Conservation (phyloP, 2,888 invertebrate species). For the Ichneumoninae sp. region DNA sequence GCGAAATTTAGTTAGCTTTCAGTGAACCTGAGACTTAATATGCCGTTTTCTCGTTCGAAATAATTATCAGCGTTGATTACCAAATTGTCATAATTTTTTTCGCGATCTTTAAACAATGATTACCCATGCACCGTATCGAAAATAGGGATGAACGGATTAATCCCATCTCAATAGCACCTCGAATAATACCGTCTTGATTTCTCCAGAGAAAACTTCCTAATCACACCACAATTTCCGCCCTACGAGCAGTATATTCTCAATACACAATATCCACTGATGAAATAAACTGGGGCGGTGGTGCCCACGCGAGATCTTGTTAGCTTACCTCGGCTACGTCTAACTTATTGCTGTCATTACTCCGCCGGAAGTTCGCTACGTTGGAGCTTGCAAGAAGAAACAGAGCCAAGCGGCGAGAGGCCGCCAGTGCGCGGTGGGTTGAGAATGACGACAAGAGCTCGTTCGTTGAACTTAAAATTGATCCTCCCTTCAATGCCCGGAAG, state of each 20-base stretch:
- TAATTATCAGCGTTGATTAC: neutral
- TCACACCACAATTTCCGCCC: slow-evolving; percentile 20
- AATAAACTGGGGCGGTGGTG: slow-evolving; percentile 11
- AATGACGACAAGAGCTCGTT: slow-evolving; percentile 75
- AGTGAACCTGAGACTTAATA: slow-evolving; percentile 17
- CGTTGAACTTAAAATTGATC: slow-evolving; percentile 81
- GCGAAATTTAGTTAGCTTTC: slow-evolving; percentile 14
- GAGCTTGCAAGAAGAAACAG: slow-evolving; percentile 42
- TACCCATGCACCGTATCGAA: neutral
- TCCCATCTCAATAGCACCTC: neutral
- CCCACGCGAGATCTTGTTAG: slow-evolving; percentile 58
- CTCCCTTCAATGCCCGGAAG: slow-evolving; percentile 69
- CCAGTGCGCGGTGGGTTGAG: slow-evolving; percentile 46
- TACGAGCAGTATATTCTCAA: neutral
- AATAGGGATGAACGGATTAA: neutral
- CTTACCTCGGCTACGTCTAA: slow-evolving; percentile 65
- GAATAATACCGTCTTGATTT: neutral
- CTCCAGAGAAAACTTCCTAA: slow-evolving; percentile 14
- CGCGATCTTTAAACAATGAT: neutral
- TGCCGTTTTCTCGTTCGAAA: neutral
- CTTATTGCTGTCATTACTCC: slow-evolving; percentile 69
- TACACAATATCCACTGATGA: slow-evolving; percentile 12
- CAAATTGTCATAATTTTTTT: neutral
- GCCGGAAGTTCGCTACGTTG: slow-evolving; percentile 62
- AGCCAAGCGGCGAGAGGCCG: slow-evolving; percentile 25